A percentile compares a stretch with the other conserved stretches of the same genome.
Conservation (phyloP, 2,113 vertebrate species). For the Strix aluco region DNA sequence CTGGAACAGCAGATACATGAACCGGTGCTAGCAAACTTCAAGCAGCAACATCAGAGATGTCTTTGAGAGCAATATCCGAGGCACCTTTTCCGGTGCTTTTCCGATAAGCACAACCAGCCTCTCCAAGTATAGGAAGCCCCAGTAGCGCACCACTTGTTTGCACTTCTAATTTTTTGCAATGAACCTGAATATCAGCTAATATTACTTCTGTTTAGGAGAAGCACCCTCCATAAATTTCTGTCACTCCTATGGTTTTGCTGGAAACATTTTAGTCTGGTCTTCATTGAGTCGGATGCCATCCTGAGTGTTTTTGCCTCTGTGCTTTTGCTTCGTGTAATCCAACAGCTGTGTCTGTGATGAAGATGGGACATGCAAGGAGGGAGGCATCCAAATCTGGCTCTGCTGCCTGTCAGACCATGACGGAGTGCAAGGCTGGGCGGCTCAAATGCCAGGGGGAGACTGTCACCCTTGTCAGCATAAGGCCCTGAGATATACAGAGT, state of each 20-base stretch:
- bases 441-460: conserved; percentile 77
- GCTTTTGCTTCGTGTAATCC: conserved; percentile 65
- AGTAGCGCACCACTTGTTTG: neutral
- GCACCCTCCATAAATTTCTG: neutral
- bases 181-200: neutral
- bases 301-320: neutral
- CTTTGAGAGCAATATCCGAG: neutral
- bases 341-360: conserved; percentile 78
- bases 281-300: neutral
- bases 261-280: neutral
- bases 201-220: neutral
- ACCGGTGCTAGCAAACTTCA: neutral
- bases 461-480: conserved; percentile 73
- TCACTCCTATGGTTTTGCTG: neutral
- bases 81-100: neutral
- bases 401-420: conserved; percentile 66
- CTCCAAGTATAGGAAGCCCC: neutral
- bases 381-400: conserved; percentile 73
- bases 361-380: conserved; percentile 58
- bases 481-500: conserved; percentile 61
- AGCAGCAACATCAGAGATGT: neutral
- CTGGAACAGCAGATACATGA: neutral
- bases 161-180: neutral
- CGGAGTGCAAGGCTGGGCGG: conserved; percentile 80
- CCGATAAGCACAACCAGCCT: neutral